These are phyloP conservation scores for Lophius piscatorius DNA, from an alignment of 2,113 vertebrate species.

Conservation along the genomic window DNA sequence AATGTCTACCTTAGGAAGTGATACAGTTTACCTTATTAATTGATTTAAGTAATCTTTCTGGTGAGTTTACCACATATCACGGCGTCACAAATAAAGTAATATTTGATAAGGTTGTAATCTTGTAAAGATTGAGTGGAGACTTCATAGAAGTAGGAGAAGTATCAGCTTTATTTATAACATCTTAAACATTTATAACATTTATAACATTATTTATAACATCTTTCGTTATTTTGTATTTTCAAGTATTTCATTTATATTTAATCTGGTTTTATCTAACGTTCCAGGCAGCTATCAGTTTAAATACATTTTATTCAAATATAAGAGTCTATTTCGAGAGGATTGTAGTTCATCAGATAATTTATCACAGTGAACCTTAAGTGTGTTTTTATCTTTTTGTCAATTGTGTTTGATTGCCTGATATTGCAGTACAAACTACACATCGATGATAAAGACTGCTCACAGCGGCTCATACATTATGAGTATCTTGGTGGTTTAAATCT, in stretches of 20 bases:
- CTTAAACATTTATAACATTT: no score
- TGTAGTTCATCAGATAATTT: neutral
- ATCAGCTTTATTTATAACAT: no score
- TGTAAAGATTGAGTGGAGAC: no score
- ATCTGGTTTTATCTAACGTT: neutral
- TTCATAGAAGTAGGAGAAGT: no score
- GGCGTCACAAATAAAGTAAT: no score
- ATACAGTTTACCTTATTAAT: no score
- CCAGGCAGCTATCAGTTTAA: neutral
- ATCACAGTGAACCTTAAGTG: slow-evolving; percentile 5
- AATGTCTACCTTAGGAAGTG: no score
- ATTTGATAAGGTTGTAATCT: no score
- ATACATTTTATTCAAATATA: neutral
- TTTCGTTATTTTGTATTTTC: no score
- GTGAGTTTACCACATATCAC: no score
- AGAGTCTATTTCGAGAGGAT: neutral
- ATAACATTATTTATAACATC: no score
- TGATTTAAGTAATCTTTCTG: no score
- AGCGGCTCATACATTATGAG: slow-evolving; percentile 2
- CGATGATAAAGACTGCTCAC: neutral
- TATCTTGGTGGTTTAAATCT: slow-evolving; percentile 8
- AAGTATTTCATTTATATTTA: neutral
- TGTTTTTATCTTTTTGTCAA: slow-evolving; percentile 16
- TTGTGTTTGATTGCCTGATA: neutral
- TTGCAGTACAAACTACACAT: neutral